Percentiles rank a stretch among this genome's conserved stretches.
Evolutionary conservation across 1,140 invertebrate genomes (phyloP).

Genomic region (Pomacea maculata): DNA sequence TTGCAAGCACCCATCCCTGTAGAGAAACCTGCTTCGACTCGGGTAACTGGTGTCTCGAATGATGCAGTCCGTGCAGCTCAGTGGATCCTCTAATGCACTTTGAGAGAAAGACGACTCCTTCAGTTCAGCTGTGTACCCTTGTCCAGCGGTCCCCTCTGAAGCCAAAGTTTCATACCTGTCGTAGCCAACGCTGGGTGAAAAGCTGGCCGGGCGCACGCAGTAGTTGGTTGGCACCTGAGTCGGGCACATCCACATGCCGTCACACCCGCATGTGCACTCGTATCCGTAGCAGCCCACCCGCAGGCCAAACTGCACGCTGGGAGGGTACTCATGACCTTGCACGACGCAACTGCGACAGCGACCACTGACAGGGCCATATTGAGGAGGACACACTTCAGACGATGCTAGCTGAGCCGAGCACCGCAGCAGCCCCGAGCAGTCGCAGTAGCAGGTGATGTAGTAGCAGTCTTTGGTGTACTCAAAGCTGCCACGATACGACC

Average conservation of each 20-base stretch:
- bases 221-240: conserved; percentile 24
- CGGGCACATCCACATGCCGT: conserved; percentile 40
- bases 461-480: conserved; percentile 26
- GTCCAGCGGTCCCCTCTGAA: neutral
- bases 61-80: conserved; percentile 25
- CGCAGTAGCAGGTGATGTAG: conserved; percentile 31
- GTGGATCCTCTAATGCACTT: neutral
- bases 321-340: conserved; percentile 21
- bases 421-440: conserved; percentile 27
- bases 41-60: conserved; percentile 26
- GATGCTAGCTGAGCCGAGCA: conserved; percentile 11
- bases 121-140: neutral
- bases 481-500: conserved; percentile 7
- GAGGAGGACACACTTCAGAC: conserved; percentile 7
- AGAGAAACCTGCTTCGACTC: conserved; percentile 25
- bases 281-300: conserved; percentile 36
- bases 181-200: neutral
- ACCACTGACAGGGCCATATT: conserved; percentile 10
- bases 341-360: conserved; percentile 31
- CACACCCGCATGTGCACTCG: conserved; percentile 41
- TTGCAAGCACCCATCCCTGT: conserved; percentile 31
- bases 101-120: neutral
- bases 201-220: conserved; percentile 14
- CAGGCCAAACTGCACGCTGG: conserved; percentile 32
- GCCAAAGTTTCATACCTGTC: neutral